A percentile compares a stretch with the other conserved stretches of the same genome.
Evolutionary conservation across 1,140 invertebrate genomes (phyloP).

Genomic region (Drosophila saltans): DNA sequence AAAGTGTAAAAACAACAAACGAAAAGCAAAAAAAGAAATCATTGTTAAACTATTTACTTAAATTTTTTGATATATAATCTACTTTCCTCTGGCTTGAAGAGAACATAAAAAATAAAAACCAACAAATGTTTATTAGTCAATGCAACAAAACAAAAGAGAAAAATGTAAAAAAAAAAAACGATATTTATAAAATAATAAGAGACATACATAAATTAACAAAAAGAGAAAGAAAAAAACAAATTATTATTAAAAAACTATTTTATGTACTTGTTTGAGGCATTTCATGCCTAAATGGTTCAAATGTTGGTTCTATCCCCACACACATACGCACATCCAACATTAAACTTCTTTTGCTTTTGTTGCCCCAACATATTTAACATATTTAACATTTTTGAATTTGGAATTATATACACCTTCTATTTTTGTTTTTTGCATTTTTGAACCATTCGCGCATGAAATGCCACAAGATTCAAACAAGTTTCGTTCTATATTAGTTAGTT

Average conservation of each 20-base stretch:
- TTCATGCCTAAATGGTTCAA: constrained; percentile 74
- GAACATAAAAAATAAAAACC: constrained; percentile 10
- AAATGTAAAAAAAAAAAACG: constrained; percentile 34
- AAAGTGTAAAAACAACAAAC: constrained; percentile 17
- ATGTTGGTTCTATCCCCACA: constrained; percentile 37
- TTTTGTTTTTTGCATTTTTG: constrained; percentile 41
- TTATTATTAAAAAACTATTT: constrained; percentile 22
- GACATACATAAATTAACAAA: constrained; percentile 12
- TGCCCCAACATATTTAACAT: constrained; percentile 11
- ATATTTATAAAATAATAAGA: constrained; percentile 58
- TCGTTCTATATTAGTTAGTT: constrained; percentile 33
- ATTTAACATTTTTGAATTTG: constrained; percentile 26
- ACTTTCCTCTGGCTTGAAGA: constrained; percentile 8
- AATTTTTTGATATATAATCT: constrained; percentile 13
- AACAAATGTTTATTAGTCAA: constrained; percentile 63
- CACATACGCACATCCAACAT: constrained; percentile 25
- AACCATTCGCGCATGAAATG: constrained; percentile 73
- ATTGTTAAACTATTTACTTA: constrained; percentile 6
- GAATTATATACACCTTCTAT: constrained; percentile 9
- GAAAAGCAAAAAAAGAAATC: constrained; percentile 26
- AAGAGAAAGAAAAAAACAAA: constrained; percentile 6
- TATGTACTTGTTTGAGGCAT: constrained; percentile 47
- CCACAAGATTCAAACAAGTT: constrained; percentile 13
- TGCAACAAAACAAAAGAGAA: constrained; percentile 52
- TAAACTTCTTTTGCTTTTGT: not conserved